Base-by-base conservation (phyloP, 2,113 vertebrate genomes). In the Turnix velox region DNA sequence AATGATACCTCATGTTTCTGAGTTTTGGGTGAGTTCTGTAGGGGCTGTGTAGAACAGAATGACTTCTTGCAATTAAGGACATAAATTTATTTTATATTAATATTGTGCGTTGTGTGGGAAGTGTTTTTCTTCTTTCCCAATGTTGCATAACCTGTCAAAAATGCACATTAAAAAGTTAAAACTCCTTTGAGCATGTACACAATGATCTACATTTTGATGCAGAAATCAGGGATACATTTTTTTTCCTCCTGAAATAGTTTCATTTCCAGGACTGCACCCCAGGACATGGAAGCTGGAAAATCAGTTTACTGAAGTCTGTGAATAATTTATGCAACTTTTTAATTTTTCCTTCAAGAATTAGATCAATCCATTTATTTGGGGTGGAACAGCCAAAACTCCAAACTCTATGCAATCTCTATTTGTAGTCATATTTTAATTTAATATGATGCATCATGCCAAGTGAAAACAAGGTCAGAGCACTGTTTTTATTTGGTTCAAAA, bases 1-100 rank as follows among this genome's bases (percentile, higher is more conserved):
- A 0, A 14, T 2, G 1, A 49, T 76, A 45, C 3, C 24, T 1
- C 8, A 0, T 39, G 4, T 23, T 84, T 65, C n/a, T 58, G 23
- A 61, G 19, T 59, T 79, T 61, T 59, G 9, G 4, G 7, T 58
- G 17, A 65, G 12, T 2, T 54, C 15, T 12, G 7, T 33, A 35
- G 39, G 20, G 14, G 4, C 12, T 67, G 6, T 27, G 20, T 9
- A 52, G 31, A 42, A 30, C 13, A 54, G 46, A 4, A 18, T 23
- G 28, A 1, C 4, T 54, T 67, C 46, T 43, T 67, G 31, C 9
- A 72, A n/a, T n/a, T 61, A 28, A 43, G 33, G 24, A 23, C 24
- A 23, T 9, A 42, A 1, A 33, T 62, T 51, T 74, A 17, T 49
- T 27, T 20, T 28, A 49, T 22, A 19, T 51, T 43, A 24, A 20